These are phyloP conservation scores for Megalonaias nervosa DNA, from an alignment of 1,140 invertebrate genomes.

Conservation along the genomic window DNA sequence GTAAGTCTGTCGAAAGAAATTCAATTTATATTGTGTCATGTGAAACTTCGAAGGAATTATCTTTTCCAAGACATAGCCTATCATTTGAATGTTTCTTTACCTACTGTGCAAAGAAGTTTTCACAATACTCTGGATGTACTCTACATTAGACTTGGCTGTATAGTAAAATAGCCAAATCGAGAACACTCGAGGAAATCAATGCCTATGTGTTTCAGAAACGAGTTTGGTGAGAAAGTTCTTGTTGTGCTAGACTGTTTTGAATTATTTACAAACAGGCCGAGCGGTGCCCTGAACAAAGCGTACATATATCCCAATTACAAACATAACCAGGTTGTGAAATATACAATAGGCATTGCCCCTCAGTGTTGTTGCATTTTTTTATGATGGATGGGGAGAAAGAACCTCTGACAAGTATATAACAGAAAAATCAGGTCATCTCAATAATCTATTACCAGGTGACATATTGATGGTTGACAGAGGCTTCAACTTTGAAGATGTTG, in stretches of 20 bases:
- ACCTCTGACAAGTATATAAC: constrained; percentile 39
- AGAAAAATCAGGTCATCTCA: constrained; percentile 19
- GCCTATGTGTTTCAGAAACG: background rate
- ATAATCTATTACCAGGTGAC: constrained; percentile 32
- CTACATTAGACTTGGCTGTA: too few relatives aligned
- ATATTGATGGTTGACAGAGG: constrained; percentile 33
- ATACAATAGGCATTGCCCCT: constrained; percentile 32
- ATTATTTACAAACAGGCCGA: constrained; percentile 16
- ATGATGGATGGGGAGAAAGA: constrained; percentile 38
- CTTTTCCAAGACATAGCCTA: too few relatives aligned
- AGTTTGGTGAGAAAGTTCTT: background rate
- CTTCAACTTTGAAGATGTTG: constrained; percentile 28
- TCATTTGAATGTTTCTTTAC: too few relatives aligned
- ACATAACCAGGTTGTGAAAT: constrained; percentile 34
- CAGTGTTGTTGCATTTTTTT: constrained; percentile 32
- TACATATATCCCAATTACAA: constrained; percentile 34
- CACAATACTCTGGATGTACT: too few relatives aligned
- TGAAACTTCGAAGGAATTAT: too few relatives aligned
- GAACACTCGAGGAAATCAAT: constrained; percentile 3
- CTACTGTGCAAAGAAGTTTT: too few relatives aligned
- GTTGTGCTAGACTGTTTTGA: constrained; percentile 26
- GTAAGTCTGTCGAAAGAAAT: too few relatives aligned
- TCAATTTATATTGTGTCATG: too few relatives aligned
- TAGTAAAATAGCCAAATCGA: constrained; percentile 33
- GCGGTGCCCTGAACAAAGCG: constrained; percentile 3